Percentiles rank a stretch among this genome's conserved stretches.
Evolutionary conservation across 2,797 vertebrate species (phyloP).

Genomic region (Sardinella longiceps): DNA sequence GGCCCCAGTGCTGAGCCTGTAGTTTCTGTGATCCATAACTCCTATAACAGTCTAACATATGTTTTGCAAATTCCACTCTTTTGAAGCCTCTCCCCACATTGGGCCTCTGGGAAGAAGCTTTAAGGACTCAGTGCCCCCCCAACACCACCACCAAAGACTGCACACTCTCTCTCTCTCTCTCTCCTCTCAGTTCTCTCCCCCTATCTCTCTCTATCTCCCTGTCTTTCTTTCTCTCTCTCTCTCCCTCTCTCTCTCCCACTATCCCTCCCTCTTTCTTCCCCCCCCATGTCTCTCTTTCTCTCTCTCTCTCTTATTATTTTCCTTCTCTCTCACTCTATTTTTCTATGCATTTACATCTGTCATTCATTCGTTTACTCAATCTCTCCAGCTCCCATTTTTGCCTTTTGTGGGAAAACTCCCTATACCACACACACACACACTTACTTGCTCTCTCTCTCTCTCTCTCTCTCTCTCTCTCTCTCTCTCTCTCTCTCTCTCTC

Average conservation of each 20-base stretch:
- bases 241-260: too few relatives aligned
- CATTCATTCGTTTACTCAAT: constrained; percentile 12
- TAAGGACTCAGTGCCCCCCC: not conserved
- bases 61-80: not conserved
- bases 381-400: constrained; percentile 14
- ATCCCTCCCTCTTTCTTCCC: not conserved
- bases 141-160: too few relatives aligned
- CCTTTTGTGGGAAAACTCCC: constrained; percentile 25
- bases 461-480: too few relatives aligned
- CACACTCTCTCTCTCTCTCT: too few relatives aligned
- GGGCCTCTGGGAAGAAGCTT: not conserved
- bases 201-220: too few relatives aligned
- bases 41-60: not conserved
- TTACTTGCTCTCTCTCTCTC: too few relatives aligned
- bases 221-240: too few relatives aligned
- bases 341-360: not conserved
- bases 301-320: not conserved
- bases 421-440: constrained; percentile 15
- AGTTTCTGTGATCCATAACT: not conserved
- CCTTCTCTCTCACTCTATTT: not conserved
- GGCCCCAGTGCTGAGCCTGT: not conserved
- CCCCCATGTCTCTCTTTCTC: not conserved
- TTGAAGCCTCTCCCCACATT: constrained; percentile 22
- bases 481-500: too few relatives aligned
- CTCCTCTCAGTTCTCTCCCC: too few relatives aligned